Conservation (phyloP, 2,888 invertebrate genomes). For the Scelioninae gen. 1 region DNA sequence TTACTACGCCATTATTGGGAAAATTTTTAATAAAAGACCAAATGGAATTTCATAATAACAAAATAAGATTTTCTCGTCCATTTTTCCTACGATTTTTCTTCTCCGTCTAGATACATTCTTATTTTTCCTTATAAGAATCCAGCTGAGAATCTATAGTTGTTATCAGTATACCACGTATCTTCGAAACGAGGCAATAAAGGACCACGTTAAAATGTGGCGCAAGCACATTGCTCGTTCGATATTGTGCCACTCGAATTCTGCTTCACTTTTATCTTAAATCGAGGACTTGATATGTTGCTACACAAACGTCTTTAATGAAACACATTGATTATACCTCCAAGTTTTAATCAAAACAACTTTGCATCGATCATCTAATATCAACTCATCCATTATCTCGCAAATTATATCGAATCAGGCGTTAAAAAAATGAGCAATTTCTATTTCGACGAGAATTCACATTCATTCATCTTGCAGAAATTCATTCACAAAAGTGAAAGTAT, state of each 20-base stretch:
- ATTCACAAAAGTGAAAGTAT: too few species aligned
- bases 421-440: too few species aligned
- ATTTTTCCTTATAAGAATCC: background rate
- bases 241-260: conserved; percentile 19
- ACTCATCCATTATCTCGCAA: background rate
- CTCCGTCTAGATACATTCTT: too few species aligned
- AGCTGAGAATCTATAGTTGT: conserved; percentile 1
- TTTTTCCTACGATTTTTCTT: too few species aligned
- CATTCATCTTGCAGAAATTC: conserved; percentile 19
- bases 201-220: conserved; percentile 14
- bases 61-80: too few species aligned
- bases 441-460: too few species aligned
- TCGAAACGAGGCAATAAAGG: conserved; percentile 5
- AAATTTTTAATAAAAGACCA: too few species aligned
- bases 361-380: too few species aligned
- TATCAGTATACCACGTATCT: background rate
- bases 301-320: conserved; percentile 39
- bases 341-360: conserved; percentile 3
- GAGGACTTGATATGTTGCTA: conserved; percentile 17
- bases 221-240: conserved; percentile 9
- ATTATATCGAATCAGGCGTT: too few species aligned
- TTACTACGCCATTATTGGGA: too few species aligned
- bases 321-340: conserved; percentile 2
- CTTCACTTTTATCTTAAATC: conserved; percentile 16
- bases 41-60: too few species aligned